Evolutionary conservation across 2,113 vertebrate genomes (phyloP), one percentile per base, ranked within the genome.

Genomic region (Tragelaphus imberbis): DNA sequence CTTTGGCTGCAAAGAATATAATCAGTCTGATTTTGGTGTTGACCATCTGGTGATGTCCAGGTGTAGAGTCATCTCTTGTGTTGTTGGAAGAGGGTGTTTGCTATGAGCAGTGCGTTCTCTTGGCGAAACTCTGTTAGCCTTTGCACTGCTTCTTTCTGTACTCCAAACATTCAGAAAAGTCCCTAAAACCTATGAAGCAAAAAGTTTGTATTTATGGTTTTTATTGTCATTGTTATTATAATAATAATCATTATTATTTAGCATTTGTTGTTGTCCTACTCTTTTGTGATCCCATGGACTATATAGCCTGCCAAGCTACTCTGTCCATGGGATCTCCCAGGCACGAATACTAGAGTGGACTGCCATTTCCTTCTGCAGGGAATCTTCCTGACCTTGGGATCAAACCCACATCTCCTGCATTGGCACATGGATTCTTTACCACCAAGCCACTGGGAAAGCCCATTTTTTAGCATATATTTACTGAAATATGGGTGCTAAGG

Each of bases 161-260:
- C 68, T 71, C 65, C n/a, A 80, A 90, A 27, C 51, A 59, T 90
- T 68, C 55, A 90, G 55, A 77, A 95, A 49, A 10, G 25, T 81
- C 47, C 49, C 23, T 90, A 33, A 27, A 95, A 14, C 27, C 28
- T n/a, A 51, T 21, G 33, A 88, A 65, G 49, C 25, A 65, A 25
- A 44, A 75, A 4, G 6, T 63, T 91, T 87, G 15, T 23, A 47
- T 86, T 94, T 79, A 23, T 44, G 86, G 23, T 23, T 96, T 28
- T 79, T 51, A 3, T 59, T 71, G 16, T 11, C 47, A 3, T 53
- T 75, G 27, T 90, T 53, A 58, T 23, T 3, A 61, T 75, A 16
- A 82, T 6, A 55, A 90, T 56, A 3, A 79, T 36, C 4, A 84
- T 49, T 65, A 44, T 77, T 77, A 44, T 77, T 44, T 77, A 44